Base-by-base conservation (phyloP, 2,113 vertebrate genomes). In the Ciconia maguari region DNA sequence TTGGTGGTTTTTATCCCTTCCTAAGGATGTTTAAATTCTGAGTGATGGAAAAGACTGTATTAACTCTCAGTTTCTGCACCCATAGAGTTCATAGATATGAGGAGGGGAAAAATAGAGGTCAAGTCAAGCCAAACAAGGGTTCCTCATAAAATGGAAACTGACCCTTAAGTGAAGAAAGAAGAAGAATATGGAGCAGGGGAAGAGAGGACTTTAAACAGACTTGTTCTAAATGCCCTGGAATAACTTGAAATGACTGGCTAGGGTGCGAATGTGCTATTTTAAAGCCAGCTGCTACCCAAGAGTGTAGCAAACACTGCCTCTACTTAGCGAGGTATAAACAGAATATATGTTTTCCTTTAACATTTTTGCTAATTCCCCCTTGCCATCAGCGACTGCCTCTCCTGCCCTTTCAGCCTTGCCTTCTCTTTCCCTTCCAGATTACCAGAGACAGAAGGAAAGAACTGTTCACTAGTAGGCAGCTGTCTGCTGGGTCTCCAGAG, bases 401-500 rank as follows among this genome's bases (percentile, higher is more conserved):
- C 55, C 55, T 55, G 62, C 76, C n/a, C 29, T 74, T 34, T 83
- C 32, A 79, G 52, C 72, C 26, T 32, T 75, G 46, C 61, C 36
- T 76, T 94, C 90, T 52, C 77, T 84, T 65, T 93, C 91, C 81
- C 25, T 68, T 83, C 83, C 94, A 99, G 99, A 99, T 96, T 99
- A 99, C 97, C 99, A 99, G 97, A 98, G 99, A 79, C 99, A 99
- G 98, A 99, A 99, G 98, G 99, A 99, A 89, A 98, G 99, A 96
- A 99, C 99, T 6, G 99, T 99, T 71, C 99, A 99, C 97, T 99
- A 99, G 98, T 54, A 11, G 49, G 44, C 69, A 52, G 27, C 76
- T 61, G 11, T 30, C 71, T 55, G 54, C 52, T 32, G 48, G 16
- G 3, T 30, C 76, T 60, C 54, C 55, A 16, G 79, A 69, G 68